These are phyloP conservation scores for Pycnonotus jocosus DNA, from an alignment of 2,113 vertebrate genomes.

Conservation along the genomic window DNA sequence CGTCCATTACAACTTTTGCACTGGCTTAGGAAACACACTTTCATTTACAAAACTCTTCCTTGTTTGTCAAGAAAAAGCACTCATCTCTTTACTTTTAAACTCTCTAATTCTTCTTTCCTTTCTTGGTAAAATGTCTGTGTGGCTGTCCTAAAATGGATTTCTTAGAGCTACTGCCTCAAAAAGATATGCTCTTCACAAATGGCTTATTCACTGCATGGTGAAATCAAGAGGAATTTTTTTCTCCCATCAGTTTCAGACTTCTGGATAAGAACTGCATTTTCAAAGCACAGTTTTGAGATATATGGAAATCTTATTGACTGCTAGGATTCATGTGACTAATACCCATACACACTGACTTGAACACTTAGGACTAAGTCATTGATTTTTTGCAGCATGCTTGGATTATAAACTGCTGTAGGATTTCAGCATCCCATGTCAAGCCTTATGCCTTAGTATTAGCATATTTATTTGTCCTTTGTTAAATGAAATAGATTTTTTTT, in stretches of 20 bases:
- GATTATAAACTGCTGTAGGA: neutral
- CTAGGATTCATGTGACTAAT: neutral
- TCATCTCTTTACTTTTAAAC: neutral
- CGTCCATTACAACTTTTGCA: rapidly evolving
- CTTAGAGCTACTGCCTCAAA: neutral
- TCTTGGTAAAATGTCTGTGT: neutral
- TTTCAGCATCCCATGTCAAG: neutral
- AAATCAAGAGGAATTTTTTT: neutral
- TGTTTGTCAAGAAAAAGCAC: rapidly evolving
- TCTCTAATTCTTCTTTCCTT: neutral
- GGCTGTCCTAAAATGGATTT: neutral
- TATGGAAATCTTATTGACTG: neutral
- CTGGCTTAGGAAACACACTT: neutral
- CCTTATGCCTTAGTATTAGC: neutral
- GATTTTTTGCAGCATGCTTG: neutral
- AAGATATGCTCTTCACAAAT: neutral
- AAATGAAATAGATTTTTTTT: conserved; percentile 1
- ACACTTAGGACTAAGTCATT: neutral
- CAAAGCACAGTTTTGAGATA: neutral
- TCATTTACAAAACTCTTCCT: neutral
- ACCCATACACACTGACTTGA: neutral
- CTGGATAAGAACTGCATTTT: neutral
- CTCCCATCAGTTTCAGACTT: neutral
- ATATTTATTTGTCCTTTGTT: conserved; percentile 18
- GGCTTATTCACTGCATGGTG: neutral